Base-by-base conservation (phyloP, 2,113 vertebrate genomes). In the Tyrannus savana region DNA sequence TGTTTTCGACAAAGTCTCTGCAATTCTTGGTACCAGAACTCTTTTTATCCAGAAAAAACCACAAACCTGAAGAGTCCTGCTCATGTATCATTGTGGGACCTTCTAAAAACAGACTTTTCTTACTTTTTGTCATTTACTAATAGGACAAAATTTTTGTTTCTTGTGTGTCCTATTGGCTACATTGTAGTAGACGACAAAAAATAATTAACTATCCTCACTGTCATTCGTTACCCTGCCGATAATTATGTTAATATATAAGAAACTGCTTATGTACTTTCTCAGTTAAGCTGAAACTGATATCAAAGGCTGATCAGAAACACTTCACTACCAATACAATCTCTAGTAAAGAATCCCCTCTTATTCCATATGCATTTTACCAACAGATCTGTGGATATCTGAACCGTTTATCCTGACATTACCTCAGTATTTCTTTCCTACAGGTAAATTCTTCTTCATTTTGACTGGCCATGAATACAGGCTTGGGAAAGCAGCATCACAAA, bases 161-260 rank as follows among this genome's bases (percentile, higher is more conserved):
- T 49, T 13, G 3, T 4, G 4, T 6, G 10, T 39, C 37, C 67
- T 33, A 30, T 0, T 46, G 44, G 10, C 63, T 72, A 21, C 28
- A 10, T 1, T 28, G 49, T 2, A 56, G 58, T 25, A 55, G 24
- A 19, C 39, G 37, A 23, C 14, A 63, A 58, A 4, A 24, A 27
- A 19, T 9, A 52, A 78, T 35, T 37, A 64, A 17, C 4, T 13
- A 4, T 14, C n/a, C 30, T 10, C 27, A 3, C 59, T 14, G 28
- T 2, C n/a, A 14, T 76, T 31, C 79, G 53, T 44, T 25, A 44
- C 17, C 53, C 49, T 53, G 10, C 58, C 22, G 53, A 25, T n/a
- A 64, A 46, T 1, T 3, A 24, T 1, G 63, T 39, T 1, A 30
- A 2, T 2, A 39, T 5, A 10, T 1, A 30, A 53, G 14, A 30